phyloP scores from a whole-genome alignment of 2,113 vertebrate species.

The Perognathus longimembris region DNA sequence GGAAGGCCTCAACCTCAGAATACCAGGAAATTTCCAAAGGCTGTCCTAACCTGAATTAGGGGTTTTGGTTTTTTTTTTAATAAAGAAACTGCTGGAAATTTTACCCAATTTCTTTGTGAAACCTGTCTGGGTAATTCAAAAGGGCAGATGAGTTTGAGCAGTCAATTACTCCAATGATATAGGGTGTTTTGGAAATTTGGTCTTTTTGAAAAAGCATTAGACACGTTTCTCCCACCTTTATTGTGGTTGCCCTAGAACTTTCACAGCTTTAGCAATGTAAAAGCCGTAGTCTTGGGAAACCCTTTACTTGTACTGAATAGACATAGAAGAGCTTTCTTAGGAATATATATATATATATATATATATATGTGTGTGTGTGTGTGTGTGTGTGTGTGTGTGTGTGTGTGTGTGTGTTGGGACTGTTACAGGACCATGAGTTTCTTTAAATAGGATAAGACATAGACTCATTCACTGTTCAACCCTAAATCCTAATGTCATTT shows the following conservation, averaged over 20 bases:
- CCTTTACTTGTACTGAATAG: neutral
- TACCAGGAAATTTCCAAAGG: neutral
- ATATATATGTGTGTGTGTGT: no score
- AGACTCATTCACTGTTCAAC: neutral
- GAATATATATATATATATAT: neutral
- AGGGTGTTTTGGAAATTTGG: neutral
- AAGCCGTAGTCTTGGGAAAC: neutral
- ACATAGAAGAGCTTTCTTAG: slow-evolving; percentile 20
- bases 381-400: no score
- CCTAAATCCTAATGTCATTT: neutral
- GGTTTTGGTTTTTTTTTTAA: neutral
- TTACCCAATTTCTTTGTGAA: neutral
- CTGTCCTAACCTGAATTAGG: neutral
- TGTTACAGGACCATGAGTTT: neutral
- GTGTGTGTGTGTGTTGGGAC: no score
- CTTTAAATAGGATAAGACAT: slow-evolving; percentile 4
- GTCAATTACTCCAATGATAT: neutral
- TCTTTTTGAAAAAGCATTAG: slow-evolving; percentile 1
- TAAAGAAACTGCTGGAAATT: slow-evolving; percentile 39
- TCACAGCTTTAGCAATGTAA: neutral
- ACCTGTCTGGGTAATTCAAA: neutral
- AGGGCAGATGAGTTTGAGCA: slow-evolving; percentile 26
- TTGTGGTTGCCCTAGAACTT: neutral
- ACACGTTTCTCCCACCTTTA: neutral
- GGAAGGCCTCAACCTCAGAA: neutral